A percentile compares a stretch with the other conserved stretches of the same genome.
These are phyloP conservation scores for Camptogramma bilineatum DNA, from an alignment of 2,888 invertebrate genomes.

Conservation along the genomic window DNA sequence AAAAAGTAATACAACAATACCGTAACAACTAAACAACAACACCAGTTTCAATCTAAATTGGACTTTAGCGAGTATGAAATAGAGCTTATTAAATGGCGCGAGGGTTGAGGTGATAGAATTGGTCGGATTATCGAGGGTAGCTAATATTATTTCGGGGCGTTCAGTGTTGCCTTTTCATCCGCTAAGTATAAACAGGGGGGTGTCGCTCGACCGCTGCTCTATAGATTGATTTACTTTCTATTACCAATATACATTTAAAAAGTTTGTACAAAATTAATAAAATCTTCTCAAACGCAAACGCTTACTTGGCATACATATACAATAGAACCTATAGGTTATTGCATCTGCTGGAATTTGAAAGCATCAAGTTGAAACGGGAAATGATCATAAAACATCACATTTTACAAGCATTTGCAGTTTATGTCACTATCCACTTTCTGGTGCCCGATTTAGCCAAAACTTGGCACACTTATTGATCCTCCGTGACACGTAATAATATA, in stretches of 20 bases:
- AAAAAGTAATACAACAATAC: slow-evolving; percentile 62
- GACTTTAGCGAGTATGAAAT: slow-evolving; percentile 51
- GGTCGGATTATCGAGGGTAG: slow-evolving; percentile 82
- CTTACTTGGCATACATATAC: too few relatives aligned
- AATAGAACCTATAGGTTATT: too few relatives aligned
- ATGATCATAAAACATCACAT: too few relatives aligned
- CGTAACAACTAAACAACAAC: slow-evolving; percentile 47
- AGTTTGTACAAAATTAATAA: slow-evolving; percentile 45
- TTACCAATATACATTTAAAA: slow-evolving; percentile 56
- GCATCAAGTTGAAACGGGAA: too few relatives aligned
- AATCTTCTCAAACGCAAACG: neutral
- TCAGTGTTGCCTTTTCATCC: slow-evolving; percentile 85
- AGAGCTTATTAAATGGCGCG: slow-evolving; percentile 55
- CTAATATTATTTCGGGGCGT: slow-evolving; percentile 85
- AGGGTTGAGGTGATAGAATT: slow-evolving; percentile 62
- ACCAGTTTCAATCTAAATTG: slow-evolving; percentile 46
- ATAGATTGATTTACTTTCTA: slow-evolving; percentile 80
- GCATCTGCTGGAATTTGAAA: too few relatives aligned
- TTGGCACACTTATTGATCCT: too few relatives aligned
- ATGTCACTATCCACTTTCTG: too few relatives aligned
- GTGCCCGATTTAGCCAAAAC: too few relatives aligned
- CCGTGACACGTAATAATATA: too few relatives aligned
- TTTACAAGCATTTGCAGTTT: too few relatives aligned
- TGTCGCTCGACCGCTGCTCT: slow-evolving; percentile 76
- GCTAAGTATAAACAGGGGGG: slow-evolving; percentile 84